These are phyloP conservation scores for Metopia argyrocephala DNA, from an alignment of 2,888 invertebrate species.

Conservation along the genomic window DNA sequence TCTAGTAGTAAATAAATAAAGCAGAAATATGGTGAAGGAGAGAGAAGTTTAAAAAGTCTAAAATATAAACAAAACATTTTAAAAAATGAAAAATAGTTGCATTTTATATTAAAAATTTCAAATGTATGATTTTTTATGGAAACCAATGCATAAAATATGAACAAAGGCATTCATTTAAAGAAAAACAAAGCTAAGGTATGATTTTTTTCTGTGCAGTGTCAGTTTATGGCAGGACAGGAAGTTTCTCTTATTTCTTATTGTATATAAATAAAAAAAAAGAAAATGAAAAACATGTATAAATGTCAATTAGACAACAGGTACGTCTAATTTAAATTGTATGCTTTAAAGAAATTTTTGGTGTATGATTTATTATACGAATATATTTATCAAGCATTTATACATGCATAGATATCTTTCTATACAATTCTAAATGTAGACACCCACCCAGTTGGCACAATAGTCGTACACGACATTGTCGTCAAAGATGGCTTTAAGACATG, in stretches of 20 bases:
- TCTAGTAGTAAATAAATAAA: background rate
- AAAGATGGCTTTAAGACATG: too few relatives aligned
- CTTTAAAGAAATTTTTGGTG: background rate
- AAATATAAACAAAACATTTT: background rate
- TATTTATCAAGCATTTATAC: background rate
- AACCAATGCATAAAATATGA: background rate
- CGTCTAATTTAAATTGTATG: constrained; percentile 32
- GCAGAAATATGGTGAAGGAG: background rate
- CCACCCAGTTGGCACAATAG: too few relatives aligned
- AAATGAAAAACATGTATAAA: constrained; percentile 4
- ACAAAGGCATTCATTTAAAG: background rate
- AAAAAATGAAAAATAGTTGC: background rate
- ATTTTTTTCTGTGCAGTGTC: background rate
- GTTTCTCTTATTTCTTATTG: background rate
- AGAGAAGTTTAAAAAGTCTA: background rate
- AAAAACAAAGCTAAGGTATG: too few relatives aligned
- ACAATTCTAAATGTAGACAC: too few relatives aligned
- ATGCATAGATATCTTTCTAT: background rate
- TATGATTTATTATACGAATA: background rate
- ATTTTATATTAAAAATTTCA: background rate
- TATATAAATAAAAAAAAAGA: too few relatives aligned
- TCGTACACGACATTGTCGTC: too few relatives aligned
- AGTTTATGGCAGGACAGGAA: background rate
- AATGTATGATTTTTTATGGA: background rate
- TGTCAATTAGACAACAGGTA: constrained; percentile 28